Evolutionary conservation across 2,113 vertebrate genomes (phyloP).

Genomic region (Lasiurus cinereus): DNA sequence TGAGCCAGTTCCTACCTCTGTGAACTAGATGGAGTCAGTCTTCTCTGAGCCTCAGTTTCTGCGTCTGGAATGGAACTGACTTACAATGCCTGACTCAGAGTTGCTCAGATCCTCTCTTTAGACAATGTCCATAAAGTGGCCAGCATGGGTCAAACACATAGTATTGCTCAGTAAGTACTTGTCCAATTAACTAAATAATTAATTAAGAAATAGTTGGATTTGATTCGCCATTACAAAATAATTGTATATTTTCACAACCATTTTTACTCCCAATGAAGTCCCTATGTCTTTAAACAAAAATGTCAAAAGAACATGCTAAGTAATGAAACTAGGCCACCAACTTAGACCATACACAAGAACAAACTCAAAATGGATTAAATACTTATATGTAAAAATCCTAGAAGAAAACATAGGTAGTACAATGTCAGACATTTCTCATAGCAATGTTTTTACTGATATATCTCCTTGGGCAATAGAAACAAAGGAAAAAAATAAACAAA

Average conservation of each 20-base stretch:
- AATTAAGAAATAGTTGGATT: constrained; percentile 32
- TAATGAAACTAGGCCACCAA: background rate
- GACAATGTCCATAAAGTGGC: background rate
- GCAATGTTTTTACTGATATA: background rate
- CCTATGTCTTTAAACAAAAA: background rate
- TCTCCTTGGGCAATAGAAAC: background rate
- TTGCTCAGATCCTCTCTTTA: background rate
- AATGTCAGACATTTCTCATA: background rate
- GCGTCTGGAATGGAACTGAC: background rate
- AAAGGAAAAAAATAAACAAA: background rate
- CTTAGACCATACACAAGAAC: background rate
- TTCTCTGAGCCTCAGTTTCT: background rate
- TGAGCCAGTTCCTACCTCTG: background rate
- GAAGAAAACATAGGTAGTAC: background rate
- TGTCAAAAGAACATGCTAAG: background rate
- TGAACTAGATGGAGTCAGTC: background rate
- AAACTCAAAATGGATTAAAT: background rate
- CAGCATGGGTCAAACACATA: background rate
- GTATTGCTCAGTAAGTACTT: background rate
- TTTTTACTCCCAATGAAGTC: constrained; percentile 18
- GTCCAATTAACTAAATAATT: background rate
- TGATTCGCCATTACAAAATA: constrained; percentile 2
- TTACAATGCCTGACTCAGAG: background rate
- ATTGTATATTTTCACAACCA: background rate
- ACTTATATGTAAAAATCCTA: background rate